phyloP scores from a whole-genome alignment of 2,888 invertebrate species.

The Chloromyia formosa region DNA sequence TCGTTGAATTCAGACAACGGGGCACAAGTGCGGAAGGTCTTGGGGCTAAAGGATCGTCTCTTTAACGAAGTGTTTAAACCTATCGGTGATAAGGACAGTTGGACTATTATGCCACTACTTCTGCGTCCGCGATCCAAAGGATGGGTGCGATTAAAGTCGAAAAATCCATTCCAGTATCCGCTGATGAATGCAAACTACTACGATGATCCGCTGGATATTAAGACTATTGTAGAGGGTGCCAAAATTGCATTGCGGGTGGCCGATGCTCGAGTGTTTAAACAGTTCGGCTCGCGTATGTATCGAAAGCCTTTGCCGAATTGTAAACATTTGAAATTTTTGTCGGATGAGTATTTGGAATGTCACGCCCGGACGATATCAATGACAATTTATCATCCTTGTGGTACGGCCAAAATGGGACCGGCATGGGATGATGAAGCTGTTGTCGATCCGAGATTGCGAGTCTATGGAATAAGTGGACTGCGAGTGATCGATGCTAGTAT shows the following conservation, averaged over 20 bases:
- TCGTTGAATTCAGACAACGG: conserved; percentile 84
- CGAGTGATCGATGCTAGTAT: conserved; percentile 88
- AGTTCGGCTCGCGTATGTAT: conserved; percentile 81
- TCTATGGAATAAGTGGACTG: conserved; percentile 80
- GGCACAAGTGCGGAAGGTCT: conserved; percentile 76
- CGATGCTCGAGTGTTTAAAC: conserved; percentile 79
- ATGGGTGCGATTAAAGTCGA: conserved; percentile 76
- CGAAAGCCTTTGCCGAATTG: conserved; percentile 82
- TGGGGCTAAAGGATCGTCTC: conserved; percentile 81
- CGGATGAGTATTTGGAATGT: conserved; percentile 87
- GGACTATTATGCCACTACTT: conserved; percentile 87
- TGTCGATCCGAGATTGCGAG: conserved; percentile 80
- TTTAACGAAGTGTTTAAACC: conserved; percentile 83
- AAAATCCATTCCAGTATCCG: conserved; percentile 88
- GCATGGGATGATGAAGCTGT: conserved; percentile 80
- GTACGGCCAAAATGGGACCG: conserved; percentile 90
- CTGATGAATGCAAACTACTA: conserved; percentile 93
- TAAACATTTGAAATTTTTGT: conserved; percentile 74
- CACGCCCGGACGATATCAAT: conserved; percentile 86
- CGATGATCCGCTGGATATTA: conserved; percentile 79
- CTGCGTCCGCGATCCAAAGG: conserved; percentile 82
- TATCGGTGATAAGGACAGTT: conserved; percentile 76
- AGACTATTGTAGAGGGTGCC: conserved; percentile 84
- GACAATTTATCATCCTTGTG: conserved; percentile 91
- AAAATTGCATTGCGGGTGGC: conserved; percentile 78